These are phyloP conservation scores for Embiotoca jacksoni DNA, from an alignment of 2,113 vertebrate species.

Conservation along the genomic window DNA sequence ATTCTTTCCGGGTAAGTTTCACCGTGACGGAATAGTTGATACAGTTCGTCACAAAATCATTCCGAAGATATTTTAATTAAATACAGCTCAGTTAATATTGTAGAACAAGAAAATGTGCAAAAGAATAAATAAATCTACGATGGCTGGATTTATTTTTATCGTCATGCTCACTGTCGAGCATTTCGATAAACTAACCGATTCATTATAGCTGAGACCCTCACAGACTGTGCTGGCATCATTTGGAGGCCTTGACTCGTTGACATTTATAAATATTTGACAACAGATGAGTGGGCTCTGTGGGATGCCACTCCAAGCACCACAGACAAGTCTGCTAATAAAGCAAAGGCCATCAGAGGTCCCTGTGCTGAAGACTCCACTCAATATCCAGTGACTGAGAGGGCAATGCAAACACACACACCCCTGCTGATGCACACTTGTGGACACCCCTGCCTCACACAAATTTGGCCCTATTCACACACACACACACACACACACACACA, in stretches of 20 bases:
- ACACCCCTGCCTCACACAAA: conserved; percentile 11
- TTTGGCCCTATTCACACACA: neutral
- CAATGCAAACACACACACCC: conserved; percentile 19
- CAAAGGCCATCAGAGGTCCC: conserved; percentile 46
- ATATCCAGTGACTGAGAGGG: conserved; percentile 29
- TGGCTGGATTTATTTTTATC: neutral
- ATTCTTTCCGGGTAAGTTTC: no score
- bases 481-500: neutral
- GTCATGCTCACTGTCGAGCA: conserved; percentile 1
- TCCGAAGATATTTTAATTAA: neutral
- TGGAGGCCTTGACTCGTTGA: conserved; percentile 49
- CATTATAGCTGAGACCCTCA: conserved; percentile 41
- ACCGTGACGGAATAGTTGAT: neutral
- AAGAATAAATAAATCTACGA: neutral
- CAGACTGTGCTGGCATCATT: conserved; percentile 55
- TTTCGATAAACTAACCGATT: conserved; percentile 40
- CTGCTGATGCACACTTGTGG: conserved; percentile 17
- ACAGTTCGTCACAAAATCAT: neutral
- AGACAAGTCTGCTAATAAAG: conserved; percentile 64
- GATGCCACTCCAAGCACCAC: conserved; percentile 58
- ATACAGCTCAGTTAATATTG: neutral
- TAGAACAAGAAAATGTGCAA: neutral
- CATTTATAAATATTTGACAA: conserved; percentile 80
- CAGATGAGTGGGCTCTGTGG: conserved; percentile 67
- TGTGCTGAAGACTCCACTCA: conserved; percentile 25